A percentile compares a stretch with the other conserved stretches of the same genome.
Evolutionary conservation across 1,140 invertebrate genomes (phyloP).

Genomic region (Zaprionus davidi): DNA sequence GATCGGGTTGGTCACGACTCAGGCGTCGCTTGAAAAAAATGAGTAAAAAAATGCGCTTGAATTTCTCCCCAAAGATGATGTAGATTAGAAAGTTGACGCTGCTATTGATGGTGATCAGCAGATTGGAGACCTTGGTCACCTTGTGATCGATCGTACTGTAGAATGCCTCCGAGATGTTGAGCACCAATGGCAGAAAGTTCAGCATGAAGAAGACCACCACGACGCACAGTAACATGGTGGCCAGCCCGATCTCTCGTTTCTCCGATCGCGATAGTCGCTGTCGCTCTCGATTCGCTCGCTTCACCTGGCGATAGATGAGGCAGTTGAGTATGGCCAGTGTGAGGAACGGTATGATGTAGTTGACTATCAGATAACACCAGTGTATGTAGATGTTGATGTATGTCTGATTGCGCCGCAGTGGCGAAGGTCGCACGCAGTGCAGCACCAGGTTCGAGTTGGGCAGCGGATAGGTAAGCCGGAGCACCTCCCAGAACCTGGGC

Average conservation of each 20-base stretch:
- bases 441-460: conserved; percentile 82
- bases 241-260: conserved; percentile 93
- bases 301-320: conserved; percentile 94
- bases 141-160: conserved; percentile 88
- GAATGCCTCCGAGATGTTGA: conserved; percentile 94
- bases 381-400: conserved; percentile 96
- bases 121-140: conserved; percentile 93
- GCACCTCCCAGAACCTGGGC: conserved; percentile 90
- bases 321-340: conserved; percentile 94
- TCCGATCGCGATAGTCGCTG: conserved; percentile 92
- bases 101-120: conserved; percentile 98
- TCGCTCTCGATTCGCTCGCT: conserved; percentile 92
- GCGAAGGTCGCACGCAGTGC: conserved; percentile 89
- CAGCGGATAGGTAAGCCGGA: conserved; percentile 54
- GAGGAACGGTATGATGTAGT: conserved; percentile 95
- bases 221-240: conserved; percentile 97
- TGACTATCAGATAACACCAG: conserved; percentile 96
- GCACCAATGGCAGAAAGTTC: conserved; percentile 94
- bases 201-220: conserved; percentile 97
- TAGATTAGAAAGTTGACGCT: conserved; percentile 99
- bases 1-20: conserved; percentile 89
- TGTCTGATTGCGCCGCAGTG: conserved; percentile 88
- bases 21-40: conserved; percentile 90
- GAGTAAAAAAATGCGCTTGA: conserved; percentile 94
- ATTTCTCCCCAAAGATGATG: conserved; percentile 98